Base-by-base conservation (phyloP, 2,113 vertebrate species). In the Lamprotornis superbus region DNA sequence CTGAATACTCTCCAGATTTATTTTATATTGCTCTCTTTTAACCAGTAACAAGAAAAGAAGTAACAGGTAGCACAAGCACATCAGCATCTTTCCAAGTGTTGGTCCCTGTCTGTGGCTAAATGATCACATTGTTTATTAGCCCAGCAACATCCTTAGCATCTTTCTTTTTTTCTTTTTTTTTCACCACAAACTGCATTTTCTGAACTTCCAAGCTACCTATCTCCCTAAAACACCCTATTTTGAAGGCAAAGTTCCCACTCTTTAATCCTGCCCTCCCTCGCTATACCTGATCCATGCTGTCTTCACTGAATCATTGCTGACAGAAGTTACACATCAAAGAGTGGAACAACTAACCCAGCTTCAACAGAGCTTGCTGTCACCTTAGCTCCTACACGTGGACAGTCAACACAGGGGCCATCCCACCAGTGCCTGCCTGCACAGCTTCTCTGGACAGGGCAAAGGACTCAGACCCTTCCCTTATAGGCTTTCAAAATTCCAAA, bases 351-450 rank as follows among this genome's bases (percentile, higher is more conserved):
- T 8, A 61, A 77, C 20, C 15, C 33, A 70, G 33, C 23, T 87
- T n/a, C 63, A 82, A 7, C 15, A 49, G 53, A 86, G 37, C 53
- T 68, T 5, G 0, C 46, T 70, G 46, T 57, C 1, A 0, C 37
- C n/a, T 81, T 5, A 1, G 18, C 11, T 80, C 30, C 63, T 28
- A 53, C 1, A 7, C 44, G 35, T 0, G 0, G 27, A 75, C 19
- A 64, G 44, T 17, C 7, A 8, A 30, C 24, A 31, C n/a, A 28
- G 50, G 28, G 42, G 4, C 40, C 0, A 0, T 56, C 17, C 49
- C 19, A 9, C 28, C 76, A 31, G 19, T 3, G 1, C 68, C 19
- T 40, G 6, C 47, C n/a, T 31, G 12, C 39, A 30, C 30, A 49
- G 37, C 37, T 83, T 60, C 71, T 77, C 79, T 39, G 68, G 10